Percentiles rank a stretch among this genome's conserved stretches.
Conservation (phyloP, 2,113 vertebrate species). For the Ophiodon elongatus region DNA sequence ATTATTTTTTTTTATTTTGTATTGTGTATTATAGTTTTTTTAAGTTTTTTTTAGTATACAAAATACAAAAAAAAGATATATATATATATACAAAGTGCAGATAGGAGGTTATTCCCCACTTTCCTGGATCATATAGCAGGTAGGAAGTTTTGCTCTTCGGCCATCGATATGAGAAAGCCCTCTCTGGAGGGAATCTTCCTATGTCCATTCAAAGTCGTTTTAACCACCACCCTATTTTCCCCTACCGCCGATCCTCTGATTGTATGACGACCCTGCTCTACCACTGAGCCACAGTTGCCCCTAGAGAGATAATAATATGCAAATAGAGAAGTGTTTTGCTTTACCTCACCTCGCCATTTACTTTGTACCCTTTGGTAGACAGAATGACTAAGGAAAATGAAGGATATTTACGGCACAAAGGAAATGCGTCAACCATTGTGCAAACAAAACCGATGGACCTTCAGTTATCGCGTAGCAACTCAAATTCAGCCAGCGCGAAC, state of each 20-base stretch:
- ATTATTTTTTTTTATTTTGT: no score
- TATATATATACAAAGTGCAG: no score
- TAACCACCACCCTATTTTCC: not conserved
- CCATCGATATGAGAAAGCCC: conserved; percentile 16
- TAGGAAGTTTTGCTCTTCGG: no score
- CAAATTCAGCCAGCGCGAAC: not conserved
- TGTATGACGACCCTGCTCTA: no score
- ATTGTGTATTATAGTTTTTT: no score
- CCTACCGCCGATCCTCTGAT: no score
- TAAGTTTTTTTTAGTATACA: no score
- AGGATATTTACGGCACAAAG: not conserved
- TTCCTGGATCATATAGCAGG: no score
- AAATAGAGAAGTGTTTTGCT: not conserved
- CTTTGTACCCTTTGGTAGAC: not conserved
- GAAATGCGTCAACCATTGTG: not conserved
- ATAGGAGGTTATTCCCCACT: no score
- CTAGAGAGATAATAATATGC: no score
- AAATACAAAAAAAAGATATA: no score
- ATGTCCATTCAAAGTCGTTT: not conserved
- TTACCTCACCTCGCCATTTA: not conserved
- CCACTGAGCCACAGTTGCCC: no score
- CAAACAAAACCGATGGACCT: not conserved
- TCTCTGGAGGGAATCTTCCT: not conserved
- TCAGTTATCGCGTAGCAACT: not conserved
- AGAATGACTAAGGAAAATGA: not conserved